These are phyloP conservation scores for Saxidomus purpurata DNA, from an alignment of 1,140 invertebrate species.

Conservation along the genomic window DNA sequence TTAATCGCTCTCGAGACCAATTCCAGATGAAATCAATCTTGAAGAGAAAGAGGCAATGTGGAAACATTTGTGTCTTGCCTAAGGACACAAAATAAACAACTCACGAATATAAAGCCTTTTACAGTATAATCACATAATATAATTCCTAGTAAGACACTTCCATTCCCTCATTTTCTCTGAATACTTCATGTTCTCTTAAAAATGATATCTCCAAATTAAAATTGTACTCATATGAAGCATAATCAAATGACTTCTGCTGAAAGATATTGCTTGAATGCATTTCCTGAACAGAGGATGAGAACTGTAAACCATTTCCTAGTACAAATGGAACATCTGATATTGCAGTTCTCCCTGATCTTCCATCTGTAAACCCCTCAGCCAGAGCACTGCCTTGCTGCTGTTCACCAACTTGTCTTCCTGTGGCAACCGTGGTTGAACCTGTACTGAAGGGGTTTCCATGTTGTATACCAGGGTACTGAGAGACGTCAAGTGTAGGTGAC, in stretches of 20 bases:
- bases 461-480: conserved; percentile 30
- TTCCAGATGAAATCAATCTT: too few relatives aligned
- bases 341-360: background rate
- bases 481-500: conserved; percentile 36
- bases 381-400: background rate
- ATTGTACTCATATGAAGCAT: conserved; percentile 33
- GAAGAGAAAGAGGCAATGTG: too few relatives aligned
- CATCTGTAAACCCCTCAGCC: background rate
- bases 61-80: too few relatives aligned
- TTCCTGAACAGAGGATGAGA: background rate
- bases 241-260: conserved; percentile 38
- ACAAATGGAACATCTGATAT: conserved; percentile 47
- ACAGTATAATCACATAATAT: too few relatives aligned
- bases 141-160: too few relatives aligned
- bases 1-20: too few relatives aligned
- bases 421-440: background rate
- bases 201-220: conserved; percentile 35
- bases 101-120: too few relatives aligned
- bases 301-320: background rate
- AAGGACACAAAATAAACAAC: too few relatives aligned
- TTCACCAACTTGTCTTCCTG: background rate
- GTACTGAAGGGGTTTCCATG: conserved; percentile 29
- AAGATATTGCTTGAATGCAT: conserved; percentile 14
- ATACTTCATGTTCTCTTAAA: conserved; percentile 36
- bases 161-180: conserved; percentile 13